Base-by-base conservation (phyloP, 2,113 vertebrate species). In the Platysternon megacephalum region DNA sequence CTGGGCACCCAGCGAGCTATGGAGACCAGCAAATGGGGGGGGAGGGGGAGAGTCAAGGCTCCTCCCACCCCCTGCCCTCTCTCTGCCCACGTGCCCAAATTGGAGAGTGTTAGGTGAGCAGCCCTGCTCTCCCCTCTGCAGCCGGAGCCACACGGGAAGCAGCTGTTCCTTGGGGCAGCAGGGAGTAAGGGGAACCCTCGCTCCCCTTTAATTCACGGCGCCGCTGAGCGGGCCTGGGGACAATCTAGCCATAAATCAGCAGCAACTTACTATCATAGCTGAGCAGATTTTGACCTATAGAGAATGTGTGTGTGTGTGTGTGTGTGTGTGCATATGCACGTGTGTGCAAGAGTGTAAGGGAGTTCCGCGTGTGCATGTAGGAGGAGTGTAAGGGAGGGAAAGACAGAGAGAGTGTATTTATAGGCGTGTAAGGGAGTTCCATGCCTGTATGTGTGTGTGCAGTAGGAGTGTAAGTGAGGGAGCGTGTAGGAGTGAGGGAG, bases 251-350 rank as follows among this genome's bases (percentile, higher is more conserved):
- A 58, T 19, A 16, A n/a, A 8, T n/a, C 61, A 19, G 35, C 35
- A 68, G 35, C 35, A 14, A 35, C 19, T n/a, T 19, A 35, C 35
- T 19, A 19, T 17, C 35, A 35, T 5, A n/a, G 35, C 35, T n/a
- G 61, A 17, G 14, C 65, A n/a, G 65, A 68, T 17, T 39, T 68
- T 68, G 65, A 68, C 65, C 65, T 19, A 65, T 7, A n/a, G 61
- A 35, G 61, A 35, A 32, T 16, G 58, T 35, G 32, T 35, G 61
- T 16, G 29, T 6, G 5, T 61, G 11, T 58, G 28, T 1, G 29
- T 35, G 29, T 61, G 13, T 8, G 56, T 29, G 56, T 5, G n/a
- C n/a, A n/a, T n/a, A 2, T 1, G 12, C 5, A 2, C 1, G 5
- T 61, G 58, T 68, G 8, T 68, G 32, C 32, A 17, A 13, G 32